A percentile compares a stretch with the other conserved stretches of the same genome.
These are phyloP conservation scores for Sardina pilchardus DNA, from an alignment of 2,113 vertebrate genomes.

Conservation along the genomic window DNA sequence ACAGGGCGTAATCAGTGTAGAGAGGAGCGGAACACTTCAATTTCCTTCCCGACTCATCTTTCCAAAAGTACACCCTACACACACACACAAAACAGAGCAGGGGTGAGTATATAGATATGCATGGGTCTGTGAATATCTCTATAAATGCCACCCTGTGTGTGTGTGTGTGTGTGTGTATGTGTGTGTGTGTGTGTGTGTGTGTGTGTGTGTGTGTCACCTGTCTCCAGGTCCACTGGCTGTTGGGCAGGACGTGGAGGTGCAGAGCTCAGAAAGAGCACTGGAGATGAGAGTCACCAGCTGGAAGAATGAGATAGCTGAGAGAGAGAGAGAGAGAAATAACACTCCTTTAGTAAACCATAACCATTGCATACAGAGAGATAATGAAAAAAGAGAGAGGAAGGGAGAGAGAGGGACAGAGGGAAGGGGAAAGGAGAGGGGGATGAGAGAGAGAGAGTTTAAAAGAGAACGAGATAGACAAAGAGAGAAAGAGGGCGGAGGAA, in stretches of 20 bases:
- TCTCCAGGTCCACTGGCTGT: slow-evolving; percentile 70
- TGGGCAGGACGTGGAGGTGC: slow-evolving; percentile 73
- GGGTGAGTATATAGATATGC: neutral
- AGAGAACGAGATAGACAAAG: neutral
- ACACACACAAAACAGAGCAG: slow-evolving; percentile 25
- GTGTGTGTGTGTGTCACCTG: slow-evolving; percentile 56
- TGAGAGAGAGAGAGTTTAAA: neutral
- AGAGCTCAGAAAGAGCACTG: slow-evolving; percentile 76
- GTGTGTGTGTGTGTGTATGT: neutral
- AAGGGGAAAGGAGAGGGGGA: neutral
- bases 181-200: neutral
- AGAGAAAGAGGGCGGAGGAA: neutral
- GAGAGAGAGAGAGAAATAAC: slow-evolving; percentile 12
- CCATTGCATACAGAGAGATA: slow-evolving; percentile 23
- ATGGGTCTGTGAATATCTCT: slow-evolving; percentile 28
- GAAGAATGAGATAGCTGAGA: slow-evolving; percentile 77
- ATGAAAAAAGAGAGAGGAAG: neutral
- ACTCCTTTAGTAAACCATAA: too few species aligned
- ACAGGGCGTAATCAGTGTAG: slow-evolving; percentile 80
- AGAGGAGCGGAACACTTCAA: slow-evolving; percentile 77
- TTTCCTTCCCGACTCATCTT: slow-evolving; percentile 77
- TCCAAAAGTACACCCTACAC: slow-evolving; percentile 72
- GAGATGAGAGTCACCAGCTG: slow-evolving; percentile 77
- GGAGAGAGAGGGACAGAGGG: neutral
- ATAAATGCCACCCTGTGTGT: neutral